phyloP scores from a whole-genome alignment of 2,797 vertebrate species.

The Coluber constrictor region DNA sequence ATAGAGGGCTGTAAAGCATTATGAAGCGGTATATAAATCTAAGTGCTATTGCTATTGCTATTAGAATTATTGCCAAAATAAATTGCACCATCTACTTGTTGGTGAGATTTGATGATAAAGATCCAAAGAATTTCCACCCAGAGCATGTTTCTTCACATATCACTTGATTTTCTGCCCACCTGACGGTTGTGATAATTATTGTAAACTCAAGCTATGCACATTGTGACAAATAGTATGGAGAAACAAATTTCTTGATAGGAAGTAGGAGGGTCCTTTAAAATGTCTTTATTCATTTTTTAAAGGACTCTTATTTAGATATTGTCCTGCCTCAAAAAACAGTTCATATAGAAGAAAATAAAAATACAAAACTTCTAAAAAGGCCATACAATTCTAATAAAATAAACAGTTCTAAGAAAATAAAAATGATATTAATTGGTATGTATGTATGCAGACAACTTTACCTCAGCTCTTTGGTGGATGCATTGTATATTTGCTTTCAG shows the following conservation, averaged over 20 bases:
- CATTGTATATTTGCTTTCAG: neutral
- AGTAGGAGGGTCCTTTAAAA: neutral
- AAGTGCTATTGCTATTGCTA: neutral
- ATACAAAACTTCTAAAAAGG: neutral
- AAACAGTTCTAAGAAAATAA: neutral
- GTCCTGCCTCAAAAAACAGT: too few species aligned
- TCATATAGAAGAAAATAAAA: neutral
- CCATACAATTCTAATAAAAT: neutral
- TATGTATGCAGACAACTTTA: neutral
- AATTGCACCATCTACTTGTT: neutral
- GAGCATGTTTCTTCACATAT: neutral
- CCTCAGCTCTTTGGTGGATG: neutral
- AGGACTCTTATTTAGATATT: neutral
- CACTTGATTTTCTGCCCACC: neutral
- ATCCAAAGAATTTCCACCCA: neutral
- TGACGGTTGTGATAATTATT: neutral
- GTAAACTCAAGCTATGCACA: neutral
- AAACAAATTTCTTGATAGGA: neutral
- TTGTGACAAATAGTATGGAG: neutral
- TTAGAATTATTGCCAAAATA: neutral
- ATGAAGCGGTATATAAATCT: neutral
- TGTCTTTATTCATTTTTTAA: neutral
- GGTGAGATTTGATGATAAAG: neutral
- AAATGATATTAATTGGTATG: neutral
- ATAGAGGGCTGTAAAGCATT: too few species aligned